Evolutionary conservation across 1,140 invertebrate species (phyloP).

Genomic region (Drosophila ironensis): DNA sequence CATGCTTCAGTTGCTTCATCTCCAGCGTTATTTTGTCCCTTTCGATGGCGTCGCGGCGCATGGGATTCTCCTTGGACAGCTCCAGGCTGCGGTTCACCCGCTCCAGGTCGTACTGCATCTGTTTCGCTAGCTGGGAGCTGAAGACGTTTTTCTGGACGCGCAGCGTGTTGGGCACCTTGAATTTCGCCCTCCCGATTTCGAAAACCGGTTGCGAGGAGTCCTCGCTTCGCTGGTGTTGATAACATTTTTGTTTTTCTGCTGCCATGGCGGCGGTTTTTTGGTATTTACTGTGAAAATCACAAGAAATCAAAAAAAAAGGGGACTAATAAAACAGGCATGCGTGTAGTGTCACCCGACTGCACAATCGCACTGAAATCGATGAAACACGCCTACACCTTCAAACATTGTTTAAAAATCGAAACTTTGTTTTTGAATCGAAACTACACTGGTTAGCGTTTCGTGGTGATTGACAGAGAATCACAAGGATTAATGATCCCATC

Average conservation of each 20-base stretch:
- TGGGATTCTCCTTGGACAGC: constrained; percentile 18
- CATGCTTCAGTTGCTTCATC: constrained; percentile 35
- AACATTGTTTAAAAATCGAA: too few relatives aligned
- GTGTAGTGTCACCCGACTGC: too few relatives aligned
- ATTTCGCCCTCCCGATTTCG: constrained; percentile 3
- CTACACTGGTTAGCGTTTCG: too few relatives aligned
- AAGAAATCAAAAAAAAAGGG: too few relatives aligned
- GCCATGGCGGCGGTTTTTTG: constrained; percentile 21
- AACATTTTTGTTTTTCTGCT: not conserved
- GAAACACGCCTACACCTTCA: too few relatives aligned
- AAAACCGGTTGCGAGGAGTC: not conserved
- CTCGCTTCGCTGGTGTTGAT: not conserved
- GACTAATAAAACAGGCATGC: too few relatives aligned
- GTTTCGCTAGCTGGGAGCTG: not conserved
- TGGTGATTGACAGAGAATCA: too few relatives aligned
- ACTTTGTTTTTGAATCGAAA: too few relatives aligned
- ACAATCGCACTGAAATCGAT: too few relatives aligned
- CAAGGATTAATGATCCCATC: too few relatives aligned
- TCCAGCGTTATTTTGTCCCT: constrained; percentile 35
- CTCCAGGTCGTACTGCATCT: constrained; percentile 10
- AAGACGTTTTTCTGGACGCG: not conserved
- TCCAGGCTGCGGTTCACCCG: constrained; percentile 4
- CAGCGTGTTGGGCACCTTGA: not conserved
- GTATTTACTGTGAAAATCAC: too few relatives aligned
- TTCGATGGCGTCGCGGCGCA: not conserved